These are phyloP conservation scores for Brachionus koreanus DNA, from an alignment of 1,140 invertebrate species.

Conservation along the genomic window DNA sequence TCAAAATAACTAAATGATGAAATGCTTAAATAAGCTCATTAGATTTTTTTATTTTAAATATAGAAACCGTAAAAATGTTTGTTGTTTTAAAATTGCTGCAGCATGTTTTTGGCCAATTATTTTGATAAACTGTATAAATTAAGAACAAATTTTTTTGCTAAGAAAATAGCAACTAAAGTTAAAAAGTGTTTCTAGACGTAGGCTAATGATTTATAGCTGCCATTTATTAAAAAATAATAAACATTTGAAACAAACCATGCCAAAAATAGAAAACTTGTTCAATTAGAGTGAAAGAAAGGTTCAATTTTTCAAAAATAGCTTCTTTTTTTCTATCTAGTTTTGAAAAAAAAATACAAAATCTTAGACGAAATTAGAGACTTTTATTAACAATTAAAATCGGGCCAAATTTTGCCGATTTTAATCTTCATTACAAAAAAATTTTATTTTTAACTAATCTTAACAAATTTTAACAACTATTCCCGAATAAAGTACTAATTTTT, in stretches of 20 bases:
- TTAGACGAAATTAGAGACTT: not conserved
- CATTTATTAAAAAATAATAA: not conserved
- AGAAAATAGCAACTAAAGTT: conserved; percentile 1
- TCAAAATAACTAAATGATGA: not conserved
- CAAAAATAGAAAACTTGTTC: not conserved
- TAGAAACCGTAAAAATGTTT: not conserved
- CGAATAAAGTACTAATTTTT: not conserved
- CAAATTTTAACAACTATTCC: not conserved
- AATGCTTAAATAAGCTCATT: not conserved
- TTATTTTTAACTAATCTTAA: not conserved
- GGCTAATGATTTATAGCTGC: not conserved
- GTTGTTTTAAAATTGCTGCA: not conserved
- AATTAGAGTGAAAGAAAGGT: not conserved
- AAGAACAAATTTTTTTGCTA: not conserved
- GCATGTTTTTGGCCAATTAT: not conserved
- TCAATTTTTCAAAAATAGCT: not conserved
- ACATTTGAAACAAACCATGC: not conserved
- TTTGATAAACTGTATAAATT: not conserved
- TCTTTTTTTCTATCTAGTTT: not conserved
- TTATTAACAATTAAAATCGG: not conserved
- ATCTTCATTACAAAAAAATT: not conserved
- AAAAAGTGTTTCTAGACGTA: not conserved
- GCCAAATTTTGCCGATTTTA: not conserved
- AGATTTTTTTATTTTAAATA: not conserved
- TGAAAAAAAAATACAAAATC: no score